phyloP scores from a whole-genome alignment of 2,797 vertebrate genomes.

The Muscicapa striata region DNA sequence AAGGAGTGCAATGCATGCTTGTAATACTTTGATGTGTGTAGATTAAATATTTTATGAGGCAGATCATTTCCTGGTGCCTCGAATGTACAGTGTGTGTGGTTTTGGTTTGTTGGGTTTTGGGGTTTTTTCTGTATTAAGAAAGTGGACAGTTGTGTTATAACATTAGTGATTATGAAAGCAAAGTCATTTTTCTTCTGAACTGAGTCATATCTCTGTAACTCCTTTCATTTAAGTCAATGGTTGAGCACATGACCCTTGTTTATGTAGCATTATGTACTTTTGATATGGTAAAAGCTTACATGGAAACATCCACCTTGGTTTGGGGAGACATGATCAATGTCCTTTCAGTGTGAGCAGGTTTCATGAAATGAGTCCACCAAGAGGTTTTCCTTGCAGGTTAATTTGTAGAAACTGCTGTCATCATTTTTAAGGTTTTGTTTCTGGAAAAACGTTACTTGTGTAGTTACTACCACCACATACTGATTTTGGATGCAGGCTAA shows the following conservation, averaged over 20 bases:
- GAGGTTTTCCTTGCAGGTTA: neutral
- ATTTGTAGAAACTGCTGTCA: neutral
- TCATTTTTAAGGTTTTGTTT: neutral
- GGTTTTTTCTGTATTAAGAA: neutral
- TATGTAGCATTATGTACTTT: neutral
- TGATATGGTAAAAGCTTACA: neutral
- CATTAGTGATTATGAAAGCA: neutral
- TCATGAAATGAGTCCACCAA: neutral
- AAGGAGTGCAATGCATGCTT: neutral
- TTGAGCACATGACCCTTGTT: neutral
- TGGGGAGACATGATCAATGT: neutral
- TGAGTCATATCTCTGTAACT: neutral
- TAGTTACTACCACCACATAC: neutral
- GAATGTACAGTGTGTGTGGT: neutral
- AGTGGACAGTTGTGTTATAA: neutral
- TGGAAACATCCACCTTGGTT: neutral
- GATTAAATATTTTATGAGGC: slow-evolving; percentile 46
- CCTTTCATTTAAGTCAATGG: neutral
- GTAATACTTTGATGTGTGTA: slow-evolving; percentile 52
- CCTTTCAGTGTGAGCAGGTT: neutral
- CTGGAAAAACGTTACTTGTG: neutral
- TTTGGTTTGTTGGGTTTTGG: neutral
- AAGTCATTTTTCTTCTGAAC: neutral
- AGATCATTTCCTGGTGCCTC: slow-evolving; percentile 38
- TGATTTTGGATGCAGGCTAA: neutral